These are phyloP conservation scores for Epinephelus cyanopodus DNA, from an alignment of 2,113 vertebrate species.

Conservation along the genomic window DNA sequence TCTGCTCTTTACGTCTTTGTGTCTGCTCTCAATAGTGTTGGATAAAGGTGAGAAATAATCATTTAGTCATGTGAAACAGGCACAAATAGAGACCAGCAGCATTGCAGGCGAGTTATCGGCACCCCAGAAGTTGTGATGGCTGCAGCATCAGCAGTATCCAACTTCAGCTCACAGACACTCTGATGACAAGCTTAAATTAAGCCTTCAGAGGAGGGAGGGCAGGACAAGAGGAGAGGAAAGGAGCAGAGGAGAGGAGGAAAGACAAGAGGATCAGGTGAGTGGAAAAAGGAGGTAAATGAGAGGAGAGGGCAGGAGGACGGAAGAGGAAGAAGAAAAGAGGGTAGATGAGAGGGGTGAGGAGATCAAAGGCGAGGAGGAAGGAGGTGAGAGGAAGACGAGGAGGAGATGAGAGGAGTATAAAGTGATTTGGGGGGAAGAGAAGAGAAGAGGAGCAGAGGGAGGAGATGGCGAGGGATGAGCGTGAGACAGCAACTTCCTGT, in stretches of 20 bases:
- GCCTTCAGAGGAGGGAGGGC: conserved; percentile 11
- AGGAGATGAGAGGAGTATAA: conserved; percentile 42
- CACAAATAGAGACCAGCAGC: background rate
- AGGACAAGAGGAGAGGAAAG: conserved; percentile 35
- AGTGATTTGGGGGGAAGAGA: conserved; percentile 15
- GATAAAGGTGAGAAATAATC: background rate
- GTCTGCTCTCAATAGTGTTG: background rate
- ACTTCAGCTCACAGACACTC: conserved; percentile 32
- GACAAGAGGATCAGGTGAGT: conserved; percentile 39
- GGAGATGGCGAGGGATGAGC: conserved; percentile 17
- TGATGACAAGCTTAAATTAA: conserved; percentile 52
- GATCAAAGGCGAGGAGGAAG: conserved; percentile 40
- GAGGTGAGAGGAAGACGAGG: conserved; percentile 40
- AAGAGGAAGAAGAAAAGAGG: conserved; percentile 10
- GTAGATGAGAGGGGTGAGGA: conserved; percentile 19
- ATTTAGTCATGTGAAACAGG: conserved; percentile 1
- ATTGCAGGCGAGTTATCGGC: background rate
- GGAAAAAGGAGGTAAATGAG: conserved; percentile 26
- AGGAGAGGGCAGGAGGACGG: conserved; percentile 3
- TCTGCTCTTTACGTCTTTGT: background rate
- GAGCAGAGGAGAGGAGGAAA: conserved; percentile 27
- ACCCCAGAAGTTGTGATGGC: background rate
- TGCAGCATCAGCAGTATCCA: conserved; percentile 55
- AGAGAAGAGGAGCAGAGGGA: conserved; percentile 14
- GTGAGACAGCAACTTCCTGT: conserved; percentile 45